These are phyloP conservation scores for Schizopygopsis pylzovi DNA, from an alignment of 2,797 vertebrate species.

Conservation along the genomic window DNA sequence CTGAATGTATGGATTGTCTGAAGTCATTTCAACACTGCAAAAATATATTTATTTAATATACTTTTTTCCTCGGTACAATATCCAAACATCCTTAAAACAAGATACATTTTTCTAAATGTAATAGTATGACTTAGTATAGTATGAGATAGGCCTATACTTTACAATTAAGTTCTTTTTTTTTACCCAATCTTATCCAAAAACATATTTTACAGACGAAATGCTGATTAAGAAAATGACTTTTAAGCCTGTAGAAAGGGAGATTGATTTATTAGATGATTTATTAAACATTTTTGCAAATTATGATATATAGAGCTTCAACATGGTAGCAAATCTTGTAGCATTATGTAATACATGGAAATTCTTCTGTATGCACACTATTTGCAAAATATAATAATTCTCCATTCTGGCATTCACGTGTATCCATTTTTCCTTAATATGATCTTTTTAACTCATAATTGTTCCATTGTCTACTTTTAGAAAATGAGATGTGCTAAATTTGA, in stretches of 20 bases:
- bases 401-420: neutral
- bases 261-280: neutral
- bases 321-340: constrained; percentile 51
- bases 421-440: neutral
- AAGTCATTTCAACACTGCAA: neutral
- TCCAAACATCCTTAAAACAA: neutral
- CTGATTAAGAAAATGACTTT: neutral
- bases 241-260: neutral
- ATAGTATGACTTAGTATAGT: neutral
- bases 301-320: constrained; percentile 11
- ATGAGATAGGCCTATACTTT: neutral
- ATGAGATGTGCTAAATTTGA: neutral
- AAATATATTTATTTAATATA: neutral
- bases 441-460: constrained; percentile 25
- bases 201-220: neutral
- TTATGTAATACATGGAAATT: neutral
- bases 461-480: constrained; percentile 22
- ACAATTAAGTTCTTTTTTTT: neutral
- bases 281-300: neutral
- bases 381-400: constrained; percentile 1
- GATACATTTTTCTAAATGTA: neutral
- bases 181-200: neutral
- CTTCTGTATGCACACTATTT: constrained; percentile 11
- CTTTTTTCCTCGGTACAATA: neutral
- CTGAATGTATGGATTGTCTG: neutral